Base-by-base conservation (phyloP, 2,113 vertebrate species). In the Erythrocercus mccallii region DNA sequence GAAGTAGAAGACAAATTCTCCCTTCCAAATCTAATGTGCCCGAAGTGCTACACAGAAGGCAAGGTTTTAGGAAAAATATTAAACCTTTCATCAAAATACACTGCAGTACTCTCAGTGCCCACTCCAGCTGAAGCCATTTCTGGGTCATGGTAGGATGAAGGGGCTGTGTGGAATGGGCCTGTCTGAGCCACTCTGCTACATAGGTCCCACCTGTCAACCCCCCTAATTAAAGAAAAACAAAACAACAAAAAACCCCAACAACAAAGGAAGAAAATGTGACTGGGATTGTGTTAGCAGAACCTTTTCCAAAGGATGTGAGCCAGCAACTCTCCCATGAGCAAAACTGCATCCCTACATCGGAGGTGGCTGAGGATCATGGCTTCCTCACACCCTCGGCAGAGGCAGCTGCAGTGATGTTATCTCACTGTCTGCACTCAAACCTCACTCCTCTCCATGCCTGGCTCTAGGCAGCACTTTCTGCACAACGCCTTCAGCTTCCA, bases 1-100 rank as follows among this genome's bases (percentile, higher is more conserved):
- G 15, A 78, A 53, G 19, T 21, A 15, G 47, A 85, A 81, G 51
- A 68, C 27, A 50, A 62, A 13, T 35, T 74, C 65, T 38, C 45
- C 15, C 27, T 68, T 74, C 30, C 27, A 71, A 64, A 76, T 14
- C 28, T n/a, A 21, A 68, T 2, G 21, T 72, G 65, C 31, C 66
- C 10, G 3, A 28, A 28, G 9, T 4, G 4, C n/a, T 79, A 60
- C 4, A 25, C 5, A 56, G 76, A 51, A 18, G 8, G 37, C 0
- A 1, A 87, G 8, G 11, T 40, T 81, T 78, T 33, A 50, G 31
- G 62, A 50, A 27, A 76, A 68, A 77, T 10, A 64, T 10, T 38
- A 79, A 71, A 58, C 6, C 14, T 73, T 76, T 35, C 15, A 66
- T 3, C 50, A 57, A 65, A 69, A 77, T 13, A 30, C 8, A 45